phyloP scores from a whole-genome alignment of 2,888 invertebrate genomes.

The Aphrophora alni region DNA sequence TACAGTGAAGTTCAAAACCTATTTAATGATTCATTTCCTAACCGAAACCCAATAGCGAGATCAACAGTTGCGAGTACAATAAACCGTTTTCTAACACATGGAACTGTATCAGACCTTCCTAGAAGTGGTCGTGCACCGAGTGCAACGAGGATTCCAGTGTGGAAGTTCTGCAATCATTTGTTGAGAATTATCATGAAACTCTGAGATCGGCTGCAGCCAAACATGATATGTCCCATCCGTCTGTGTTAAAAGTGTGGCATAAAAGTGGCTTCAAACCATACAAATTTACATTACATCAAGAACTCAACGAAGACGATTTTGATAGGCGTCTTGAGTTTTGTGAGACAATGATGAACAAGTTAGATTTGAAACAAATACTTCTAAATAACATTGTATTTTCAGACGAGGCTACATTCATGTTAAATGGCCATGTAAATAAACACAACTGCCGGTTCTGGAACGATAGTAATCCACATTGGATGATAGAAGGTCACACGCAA shows the following conservation, averaged over 20 bases:
- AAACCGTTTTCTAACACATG: constrained; percentile 15
- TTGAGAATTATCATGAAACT: constrained; percentile 19
- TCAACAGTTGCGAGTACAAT: constrained; percentile 17
- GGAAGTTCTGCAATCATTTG: constrained; percentile 20
- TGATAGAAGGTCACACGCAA: constrained; percentile 28
- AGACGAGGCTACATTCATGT: constrained; percentile 33
- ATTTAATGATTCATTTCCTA: background rate
- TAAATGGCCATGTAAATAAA: constrained; percentile 34
- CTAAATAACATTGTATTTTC: constrained; percentile 34
- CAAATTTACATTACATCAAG: constrained; percentile 20
- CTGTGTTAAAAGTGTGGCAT: background rate
- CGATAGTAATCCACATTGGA: constrained; percentile 21
- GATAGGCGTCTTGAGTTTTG: constrained; percentile 24
- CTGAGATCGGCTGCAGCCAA: constrained; percentile 18
- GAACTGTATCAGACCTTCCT: constrained; percentile 12
- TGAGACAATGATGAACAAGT: constrained; percentile 21
- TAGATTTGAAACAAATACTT: constrained; percentile 12
- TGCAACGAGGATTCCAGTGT: constrained; percentile 2
- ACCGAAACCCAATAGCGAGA: constrained; percentile 8
- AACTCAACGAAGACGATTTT: constrained; percentile 28
- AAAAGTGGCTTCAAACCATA: constrained; percentile 27
- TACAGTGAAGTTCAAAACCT: background rate
- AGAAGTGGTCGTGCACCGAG: constrained; percentile 24
- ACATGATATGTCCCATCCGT: background rate
- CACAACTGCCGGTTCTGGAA: constrained; percentile 37